A percentile compares a stretch with the other conserved stretches of the same genome.
Evolutionary conservation across 2,888 invertebrate species (phyloP).

Genomic region (Meganola albula): DNA sequence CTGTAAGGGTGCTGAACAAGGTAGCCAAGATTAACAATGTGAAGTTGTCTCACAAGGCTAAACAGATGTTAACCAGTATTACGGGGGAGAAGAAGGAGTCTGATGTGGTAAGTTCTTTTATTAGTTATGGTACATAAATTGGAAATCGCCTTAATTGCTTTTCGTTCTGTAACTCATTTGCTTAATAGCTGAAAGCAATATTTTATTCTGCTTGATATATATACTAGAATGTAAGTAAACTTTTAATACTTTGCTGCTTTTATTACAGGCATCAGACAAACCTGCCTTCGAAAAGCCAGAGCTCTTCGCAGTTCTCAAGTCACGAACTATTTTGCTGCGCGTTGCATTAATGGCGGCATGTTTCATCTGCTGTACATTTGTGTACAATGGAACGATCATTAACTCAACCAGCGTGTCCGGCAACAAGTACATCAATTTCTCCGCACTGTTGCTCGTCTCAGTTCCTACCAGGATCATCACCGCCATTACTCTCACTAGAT

Average conservation of each 20-base stretch:
- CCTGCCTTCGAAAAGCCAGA: slow-evolving; percentile 25
- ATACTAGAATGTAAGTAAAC: too few species aligned
- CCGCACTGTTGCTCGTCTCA: slow-evolving; percentile 80
- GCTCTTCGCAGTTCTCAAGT: slow-evolving; percentile 47
- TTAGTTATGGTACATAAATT: too few species aligned
- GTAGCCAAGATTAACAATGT: slow-evolving; percentile 82
- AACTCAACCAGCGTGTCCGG: slow-evolving; percentile 86
- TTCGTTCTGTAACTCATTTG: too few species aligned
- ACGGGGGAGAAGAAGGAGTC: slow-evolving; percentile 43
- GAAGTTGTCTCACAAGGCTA: slow-evolving; percentile 71
- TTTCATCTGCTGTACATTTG: slow-evolving; percentile 85
- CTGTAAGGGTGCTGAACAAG: slow-evolving; percentile 79
- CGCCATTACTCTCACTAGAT: slow-evolving; percentile 78
- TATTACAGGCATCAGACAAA: slow-evolving; percentile 29
- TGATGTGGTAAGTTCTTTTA: slow-evolving; percentile 46
- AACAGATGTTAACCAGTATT: slow-evolving; percentile 60
- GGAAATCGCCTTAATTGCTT: too few species aligned
- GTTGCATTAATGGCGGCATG: slow-evolving; percentile 68
- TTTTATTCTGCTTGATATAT: not conserved
- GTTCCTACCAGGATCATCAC: slow-evolving; percentile 77
- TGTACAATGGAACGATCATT: slow-evolving; percentile 86
- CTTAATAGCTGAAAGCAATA: too few species aligned
- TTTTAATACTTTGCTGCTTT: slow-evolving; percentile 2
- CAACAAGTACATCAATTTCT: slow-evolving; percentile 86
- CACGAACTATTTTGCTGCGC: slow-evolving; percentile 49